Conservation (phyloP, 2,797 vertebrate genomes). For the Danio choprae region DNA sequence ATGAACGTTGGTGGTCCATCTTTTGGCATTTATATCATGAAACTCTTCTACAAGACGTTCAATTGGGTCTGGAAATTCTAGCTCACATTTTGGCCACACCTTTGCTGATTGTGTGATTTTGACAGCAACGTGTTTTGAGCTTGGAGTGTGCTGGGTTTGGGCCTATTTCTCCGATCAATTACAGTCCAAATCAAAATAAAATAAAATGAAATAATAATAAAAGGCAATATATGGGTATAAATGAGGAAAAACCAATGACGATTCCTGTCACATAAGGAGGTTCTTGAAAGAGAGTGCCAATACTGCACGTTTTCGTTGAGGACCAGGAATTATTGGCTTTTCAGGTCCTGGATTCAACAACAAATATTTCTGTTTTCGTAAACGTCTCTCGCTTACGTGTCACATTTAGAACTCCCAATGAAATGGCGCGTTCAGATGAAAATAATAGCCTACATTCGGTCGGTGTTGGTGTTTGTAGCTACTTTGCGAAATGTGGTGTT, state of each 20-base stretch:
- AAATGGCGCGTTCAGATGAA: not conserved
- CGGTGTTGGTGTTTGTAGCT: not conserved
- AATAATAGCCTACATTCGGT: not conserved
- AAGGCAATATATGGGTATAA: too few relatives aligned
- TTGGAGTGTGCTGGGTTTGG: constrained; percentile 7
- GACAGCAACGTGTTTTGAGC: constrained; percentile 22
- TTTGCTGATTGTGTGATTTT: constrained; percentile 4
- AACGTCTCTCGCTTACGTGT: not conserved
- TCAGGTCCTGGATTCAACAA: not conserved
- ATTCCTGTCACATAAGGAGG: not conserved
- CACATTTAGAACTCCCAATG: not conserved
- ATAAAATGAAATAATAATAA: not conserved
- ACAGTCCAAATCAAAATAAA: not conserved
- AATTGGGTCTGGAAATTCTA: not conserved
- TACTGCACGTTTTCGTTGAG: not conserved
- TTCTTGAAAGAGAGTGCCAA: not conserved
- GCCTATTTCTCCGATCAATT: not conserved
- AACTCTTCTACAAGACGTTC: not conserved
- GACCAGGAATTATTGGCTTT: not conserved
- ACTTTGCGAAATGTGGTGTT: too few relatives aligned
- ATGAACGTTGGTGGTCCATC: not conserved
- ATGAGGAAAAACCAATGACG: not conserved
- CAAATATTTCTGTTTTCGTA: not conserved
- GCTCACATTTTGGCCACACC: constrained; percentile 4
- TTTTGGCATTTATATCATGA: not conserved